Base-by-base conservation (phyloP, 2,113 vertebrate genomes). In the Pogona vitticeps region DNA sequence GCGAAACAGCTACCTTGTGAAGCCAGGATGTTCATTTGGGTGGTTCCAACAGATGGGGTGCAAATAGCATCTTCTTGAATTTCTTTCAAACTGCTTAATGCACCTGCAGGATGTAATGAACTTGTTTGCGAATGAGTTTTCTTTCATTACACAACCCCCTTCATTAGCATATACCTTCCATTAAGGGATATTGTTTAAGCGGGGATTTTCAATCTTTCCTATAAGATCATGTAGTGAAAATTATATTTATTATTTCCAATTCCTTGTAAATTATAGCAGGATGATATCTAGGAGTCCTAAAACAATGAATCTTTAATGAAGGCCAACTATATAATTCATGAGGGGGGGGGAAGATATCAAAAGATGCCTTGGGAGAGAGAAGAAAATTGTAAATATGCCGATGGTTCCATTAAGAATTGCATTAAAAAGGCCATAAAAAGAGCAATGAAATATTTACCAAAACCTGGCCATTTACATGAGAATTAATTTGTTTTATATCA, bases 251-350 rank as follows among this genome's bases (percentile, higher is more conserved):
- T 86, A n/a, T 21, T 90, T 89, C 46, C 85, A 92, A 73, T 20
- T 89, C 83, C 73, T 0, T 89, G 61, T 87, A 90, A 94, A 93
- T 93, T 76, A 73, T 0, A n/a, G 85, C 67, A 36, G 83, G 83
- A 91, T 94, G 83, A 88, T 71, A 92, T 78, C 40, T 81, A 80
- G 86, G 88, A 88, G 89, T 56, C 89, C 89, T 94, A 90, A 94
- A 86, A 36, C 67, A 52, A 92, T 90, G 92, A 92, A 80, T 80
- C 95, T 86, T 63, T 93, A 92, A 93, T 81, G 84, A 93, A 88
- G 86, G 83, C 68, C 73, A 52, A 6, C 87, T 85, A 72, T 33
- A 59, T 84, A 82, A 87, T 91, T 94, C 81, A 89, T 71, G 77
- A 42, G 42, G 46, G 85, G 52, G 88, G 92, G 92, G 89, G 79